Percentiles rank a stretch among this genome's conserved stretches.
Conservation (phyloP, 2,888 invertebrate species). For the Dryomyza anilis region DNA sequence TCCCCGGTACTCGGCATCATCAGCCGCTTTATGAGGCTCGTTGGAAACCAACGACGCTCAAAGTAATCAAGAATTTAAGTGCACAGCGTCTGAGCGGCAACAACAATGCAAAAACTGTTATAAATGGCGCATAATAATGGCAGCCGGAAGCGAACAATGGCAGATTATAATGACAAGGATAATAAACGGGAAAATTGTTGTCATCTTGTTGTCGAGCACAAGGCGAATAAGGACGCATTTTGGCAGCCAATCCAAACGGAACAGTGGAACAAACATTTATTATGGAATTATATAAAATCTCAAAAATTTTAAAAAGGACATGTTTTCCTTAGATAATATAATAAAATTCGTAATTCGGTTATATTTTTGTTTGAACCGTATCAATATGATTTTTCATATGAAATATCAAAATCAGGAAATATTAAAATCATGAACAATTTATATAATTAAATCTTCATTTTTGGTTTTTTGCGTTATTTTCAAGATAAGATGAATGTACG, state of each 20-base stretch:
- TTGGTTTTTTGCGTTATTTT: no score
- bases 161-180: conserved; percentile 57
- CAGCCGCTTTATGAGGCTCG: conserved; percentile 3
- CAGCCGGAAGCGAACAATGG: conserved; percentile 48
- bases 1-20: neutral
- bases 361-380: no score
- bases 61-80: conserved; percentile 35
- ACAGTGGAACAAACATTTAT: neutral
- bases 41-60: conserved; percentile 13
- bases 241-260: neutral
- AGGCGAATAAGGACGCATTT: neutral
- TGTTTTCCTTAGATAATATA: no score
- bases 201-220: conserved; percentile 36
- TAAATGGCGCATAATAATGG: conserved; percentile 61
- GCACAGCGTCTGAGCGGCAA: conserved; percentile 27
- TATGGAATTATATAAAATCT: neutral
- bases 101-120: conserved; percentile 45
- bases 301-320: neutral
- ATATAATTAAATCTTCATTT: no score
- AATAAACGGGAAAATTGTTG: conserved; percentile 53
- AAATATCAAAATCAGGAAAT: no score
- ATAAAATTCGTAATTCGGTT: no score
- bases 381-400: no score
- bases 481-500: no score
- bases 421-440: no score